A percentile compares a stretch with the other conserved stretches of the same genome.
Evolutionary conservation across 1,140 invertebrate genomes (phyloP).

Genomic region (Meteorus sp.): DNA sequence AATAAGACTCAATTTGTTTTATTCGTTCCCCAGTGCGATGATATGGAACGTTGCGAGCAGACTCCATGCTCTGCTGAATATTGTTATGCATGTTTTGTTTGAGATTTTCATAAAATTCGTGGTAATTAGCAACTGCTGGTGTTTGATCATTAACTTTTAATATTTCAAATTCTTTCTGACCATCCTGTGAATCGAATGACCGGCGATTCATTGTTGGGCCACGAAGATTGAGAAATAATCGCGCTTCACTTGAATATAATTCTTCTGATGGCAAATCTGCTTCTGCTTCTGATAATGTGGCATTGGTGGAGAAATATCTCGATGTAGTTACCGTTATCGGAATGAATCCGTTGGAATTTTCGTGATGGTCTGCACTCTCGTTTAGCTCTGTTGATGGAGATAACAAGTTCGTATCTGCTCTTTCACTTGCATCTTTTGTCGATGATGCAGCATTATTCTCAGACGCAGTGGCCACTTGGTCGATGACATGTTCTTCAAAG

Average conservation of each 20-base stretch:
- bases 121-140: slow-evolving; percentile 49
- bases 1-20: slow-evolving; percentile 33
- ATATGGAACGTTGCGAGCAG: neutral
- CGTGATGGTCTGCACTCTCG: slow-evolving; percentile 38
- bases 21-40: slow-evolving; percentile 17
- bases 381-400: slow-evolving; percentile 13
- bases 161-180: slow-evolving; percentile 49
- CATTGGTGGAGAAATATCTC: neutral
- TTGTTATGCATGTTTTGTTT: slow-evolving; percentile 26
- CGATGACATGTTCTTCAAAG: slow-evolving; percentile 32
- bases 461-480: slow-evolving; percentile 49
- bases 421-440: slow-evolving; percentile 25
- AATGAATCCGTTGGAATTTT: slow-evolving; percentile 50
- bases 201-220: slow-evolving; percentile 36
- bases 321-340: slow-evolving; percentile 40
- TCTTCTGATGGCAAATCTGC: too few species aligned
- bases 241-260: slow-evolving; percentile 44
- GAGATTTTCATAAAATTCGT: slow-evolving; percentile 44
- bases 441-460: slow-evolving; percentile 31
- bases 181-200: slow-evolving; percentile 41
- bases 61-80: slow-evolving; percentile 2
- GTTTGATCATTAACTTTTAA: slow-evolving; percentile 52
- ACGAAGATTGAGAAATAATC: slow-evolving; percentile 44
- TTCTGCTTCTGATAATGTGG: neutral
- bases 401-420: slow-evolving; percentile 8